These are phyloP conservation scores for Ageneiosus marmoratus DNA, from an alignment of 2,113 vertebrate genomes.

Conservation along the genomic window DNA sequence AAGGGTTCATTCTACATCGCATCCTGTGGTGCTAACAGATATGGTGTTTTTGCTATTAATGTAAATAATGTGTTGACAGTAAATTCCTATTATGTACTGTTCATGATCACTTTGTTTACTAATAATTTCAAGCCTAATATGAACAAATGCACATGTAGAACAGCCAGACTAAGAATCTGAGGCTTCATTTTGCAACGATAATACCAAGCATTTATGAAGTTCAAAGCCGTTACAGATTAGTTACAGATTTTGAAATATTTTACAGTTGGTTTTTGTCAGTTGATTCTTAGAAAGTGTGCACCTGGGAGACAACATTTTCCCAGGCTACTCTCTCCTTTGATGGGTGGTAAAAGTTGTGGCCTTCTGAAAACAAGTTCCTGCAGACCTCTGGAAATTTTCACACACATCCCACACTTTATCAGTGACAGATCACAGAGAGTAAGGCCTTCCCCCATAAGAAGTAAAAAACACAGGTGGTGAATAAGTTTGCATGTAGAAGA, in stretches of 20 bases:
- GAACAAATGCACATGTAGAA: not conserved
- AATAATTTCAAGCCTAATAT: not conserved
- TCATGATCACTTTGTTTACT: not conserved
- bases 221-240: not conserved
- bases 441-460: not conserved
- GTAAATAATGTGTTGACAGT: too few species aligned
- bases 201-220: not conserved
- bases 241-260: not conserved
- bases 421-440: constrained; percentile 13
- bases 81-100: not conserved
- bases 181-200: not conserved
- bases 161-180: not conserved
- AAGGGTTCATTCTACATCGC: not conserved
- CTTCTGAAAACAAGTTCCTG: constrained; percentile 6
- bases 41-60: not conserved
- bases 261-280: constrained; percentile 34
- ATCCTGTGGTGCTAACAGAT: not conserved
- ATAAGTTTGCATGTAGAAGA: constrained; percentile 16
- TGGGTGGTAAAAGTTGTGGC: constrained; percentile 15
- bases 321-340: constrained; percentile 9
- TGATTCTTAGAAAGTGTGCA: constrained; percentile 33
- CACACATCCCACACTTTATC: constrained; percentile 9
- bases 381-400: constrained; percentile 10
- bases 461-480: constrained; percentile 6
- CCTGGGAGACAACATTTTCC: constrained; percentile 21